Base-by-base conservation (phyloP, 2,888 invertebrate species). In the Coecobrya sp. region DNA sequence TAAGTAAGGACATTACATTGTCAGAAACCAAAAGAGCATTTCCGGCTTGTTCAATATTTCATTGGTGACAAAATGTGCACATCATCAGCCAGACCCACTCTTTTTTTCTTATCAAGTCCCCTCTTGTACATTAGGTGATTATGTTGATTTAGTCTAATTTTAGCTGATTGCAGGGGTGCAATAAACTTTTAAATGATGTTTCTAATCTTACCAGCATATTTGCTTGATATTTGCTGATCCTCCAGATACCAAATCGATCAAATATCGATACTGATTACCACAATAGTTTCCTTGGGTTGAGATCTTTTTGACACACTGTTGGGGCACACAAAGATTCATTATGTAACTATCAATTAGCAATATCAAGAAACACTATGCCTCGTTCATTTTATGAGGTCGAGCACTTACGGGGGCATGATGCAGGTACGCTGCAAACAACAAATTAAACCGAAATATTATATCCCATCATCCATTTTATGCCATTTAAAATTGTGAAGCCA, bases 171-270 rank as follows among this genome's bases (percentile, higher is more conserved):
- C 68, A 36, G 7, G 73, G 36, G 45, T 73, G 19, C 73, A 36
- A 42, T 27, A 42, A 73, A 68, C 68, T 68, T 27, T 30, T 45
- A 62, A 25, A 25, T 62, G 11, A 25, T 25, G 16, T 45, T 5
- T 10, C 10, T 76, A 13, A 3, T 62, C 94, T 89, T 91, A 95
- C 95, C 95, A 95, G 85, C 95, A 95, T 86, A 95, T 92, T 92
- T 93, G 93, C 68, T 94, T 95, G 55, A 94, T 93, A 76, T 92
- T 93, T 25, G 93, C 91, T 22, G 94, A 86, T 87, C 93, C 94
- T 76, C 93, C 94, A 70, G 94, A 94, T 70, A 95, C 94, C 62
- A 94, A 92, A 82, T 94, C 94, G 84, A 95, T 94, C 42, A 95
- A 89, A 82, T 94, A 94, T 81, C 93, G 91, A 87, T 95, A 95